Conservation (phyloP, 2,797 vertebrate genomes). For the Gadopsis bispinosus region DNA sequence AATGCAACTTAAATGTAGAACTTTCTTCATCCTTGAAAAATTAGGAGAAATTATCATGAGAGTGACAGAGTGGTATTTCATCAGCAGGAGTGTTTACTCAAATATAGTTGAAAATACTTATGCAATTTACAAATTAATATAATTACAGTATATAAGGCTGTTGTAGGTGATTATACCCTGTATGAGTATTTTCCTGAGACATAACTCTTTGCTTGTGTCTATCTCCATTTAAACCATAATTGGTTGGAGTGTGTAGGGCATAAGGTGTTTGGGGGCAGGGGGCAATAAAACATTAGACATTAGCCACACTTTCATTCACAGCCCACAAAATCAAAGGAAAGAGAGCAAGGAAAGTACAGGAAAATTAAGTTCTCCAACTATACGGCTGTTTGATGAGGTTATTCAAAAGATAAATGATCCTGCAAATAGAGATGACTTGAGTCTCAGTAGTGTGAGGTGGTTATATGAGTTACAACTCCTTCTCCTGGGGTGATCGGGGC, state of each 20-base stretch:
- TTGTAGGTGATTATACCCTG: neutral
- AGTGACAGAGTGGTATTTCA: neutral
- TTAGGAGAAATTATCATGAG: neutral
- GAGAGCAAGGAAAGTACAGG: constrained; percentile 8
- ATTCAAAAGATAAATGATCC: constrained; percentile 40
- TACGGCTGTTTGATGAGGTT: constrained; percentile 24
- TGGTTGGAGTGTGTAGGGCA: neutral
- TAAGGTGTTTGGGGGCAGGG: neutral
- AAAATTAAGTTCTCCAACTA: constrained; percentile 34
- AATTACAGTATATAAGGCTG: neutral
- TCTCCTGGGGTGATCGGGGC: neutral
- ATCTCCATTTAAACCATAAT: neutral
- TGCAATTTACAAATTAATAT: neutral
- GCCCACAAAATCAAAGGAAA: constrained; percentile 42
- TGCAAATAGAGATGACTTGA: constrained; percentile 23
- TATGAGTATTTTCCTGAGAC: no score
- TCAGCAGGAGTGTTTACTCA: neutral
- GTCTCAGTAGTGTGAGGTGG: neutral
- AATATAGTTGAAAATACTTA: neutral
- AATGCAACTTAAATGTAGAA: neutral
- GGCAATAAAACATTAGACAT: neutral
- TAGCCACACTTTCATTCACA: constrained; percentile 24
- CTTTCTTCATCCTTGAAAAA: neutral
- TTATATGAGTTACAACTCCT: constrained; percentile 15
- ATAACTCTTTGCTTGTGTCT: neutral